Evolutionary conservation across 2,888 invertebrate species (phyloP).

Genomic region (Plebejus anna): DNA sequence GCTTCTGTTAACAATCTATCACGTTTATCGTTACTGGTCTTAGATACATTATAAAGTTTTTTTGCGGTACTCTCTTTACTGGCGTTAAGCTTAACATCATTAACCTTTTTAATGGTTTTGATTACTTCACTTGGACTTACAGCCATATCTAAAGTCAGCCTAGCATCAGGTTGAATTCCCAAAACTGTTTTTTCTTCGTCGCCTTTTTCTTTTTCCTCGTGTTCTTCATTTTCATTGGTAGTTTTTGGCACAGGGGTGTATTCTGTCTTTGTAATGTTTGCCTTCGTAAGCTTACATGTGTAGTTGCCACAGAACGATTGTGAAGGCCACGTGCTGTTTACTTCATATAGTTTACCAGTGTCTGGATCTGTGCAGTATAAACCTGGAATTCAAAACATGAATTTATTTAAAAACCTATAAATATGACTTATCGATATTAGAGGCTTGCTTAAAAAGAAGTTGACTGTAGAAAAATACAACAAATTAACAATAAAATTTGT

Average conservation of each 20-base stretch:
- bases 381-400: constrained; percentile 50
- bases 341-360: constrained; percentile 57
- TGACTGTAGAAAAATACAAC: too few relatives aligned
- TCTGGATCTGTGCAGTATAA: constrained; percentile 70
- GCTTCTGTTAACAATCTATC: constrained; percentile 61
- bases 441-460: too few relatives aligned
- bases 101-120: constrained; percentile 35
- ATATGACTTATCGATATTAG: too few relatives aligned
- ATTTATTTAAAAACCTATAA: neutral
- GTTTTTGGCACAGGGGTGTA: constrained; percentile 46
- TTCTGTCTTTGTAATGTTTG: constrained; percentile 43
- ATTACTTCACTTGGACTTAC: constrained; percentile 39
- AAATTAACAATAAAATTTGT: too few relatives aligned
- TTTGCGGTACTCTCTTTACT: constrained; percentile 35
- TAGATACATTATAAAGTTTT: constrained; percentile 31
- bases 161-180: neutral
- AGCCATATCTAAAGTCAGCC: constrained; percentile 33
- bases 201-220: constrained; percentile 15
- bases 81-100: neutral
- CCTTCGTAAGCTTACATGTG: constrained; percentile 60
- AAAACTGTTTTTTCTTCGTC: constrained; percentile 22
- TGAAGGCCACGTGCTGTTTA: constrained; percentile 66
- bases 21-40: constrained; percentile 32
- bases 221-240: constrained; percentile 41
- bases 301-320: constrained; percentile 69